A percentile compares a stretch with the other conserved stretches of the same genome.
These are phyloP conservation scores for Trilocha varians DNA, from an alignment of 2,888 invertebrate species.

Conservation along the genomic window DNA sequence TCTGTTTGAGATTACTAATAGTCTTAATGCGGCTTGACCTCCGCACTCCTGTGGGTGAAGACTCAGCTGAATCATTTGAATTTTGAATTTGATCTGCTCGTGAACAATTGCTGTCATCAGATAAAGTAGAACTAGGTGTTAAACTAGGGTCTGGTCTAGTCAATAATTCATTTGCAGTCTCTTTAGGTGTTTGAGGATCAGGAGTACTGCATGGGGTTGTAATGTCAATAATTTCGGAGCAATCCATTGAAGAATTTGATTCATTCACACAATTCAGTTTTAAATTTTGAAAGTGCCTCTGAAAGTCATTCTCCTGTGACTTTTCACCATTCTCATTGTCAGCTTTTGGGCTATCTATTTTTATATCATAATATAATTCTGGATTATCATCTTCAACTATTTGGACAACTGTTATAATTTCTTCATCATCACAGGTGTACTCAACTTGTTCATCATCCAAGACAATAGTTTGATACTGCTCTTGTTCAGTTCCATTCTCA, in stretches of 20 bases:
- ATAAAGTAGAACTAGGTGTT: slow-evolving; percentile 59
- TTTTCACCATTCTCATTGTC: slow-evolving; percentile 19
- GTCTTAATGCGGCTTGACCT: slow-evolving; percentile 84
- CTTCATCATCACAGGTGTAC: slow-evolving; percentile 58
- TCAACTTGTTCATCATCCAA: slow-evolving; percentile 40
- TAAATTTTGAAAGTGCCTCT: slow-evolving; percentile 54
- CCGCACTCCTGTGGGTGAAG: slow-evolving; percentile 74
- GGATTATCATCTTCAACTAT: slow-evolving; percentile 65
- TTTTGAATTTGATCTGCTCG: slow-evolving; percentile 48
- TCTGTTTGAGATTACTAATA: slow-evolving; percentile 79
- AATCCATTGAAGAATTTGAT: slow-evolving; percentile 36
- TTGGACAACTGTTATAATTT: slow-evolving; percentile 65
- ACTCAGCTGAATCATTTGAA: slow-evolving; percentile 63
- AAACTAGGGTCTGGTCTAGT: slow-evolving; percentile 57
- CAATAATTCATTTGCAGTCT: slow-evolving; percentile 29
- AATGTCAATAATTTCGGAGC: slow-evolving; percentile 30
- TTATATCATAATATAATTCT: slow-evolving; percentile 54
- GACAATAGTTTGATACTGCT: slow-evolving; percentile 29
- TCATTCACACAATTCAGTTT: slow-evolving; percentile 33
- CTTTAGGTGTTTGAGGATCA: slow-evolving; percentile 38
- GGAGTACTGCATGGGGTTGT: slow-evolving; percentile 38
- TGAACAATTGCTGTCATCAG: slow-evolving; percentile 64
- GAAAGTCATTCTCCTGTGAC: slow-evolving; percentile 40
- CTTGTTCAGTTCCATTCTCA: slow-evolving; percentile 5
- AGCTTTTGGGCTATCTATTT: slow-evolving; percentile 48